Base-by-base conservation (phyloP, 2,113 vertebrate species). In the Gasterosteus nipponicus region DNA sequence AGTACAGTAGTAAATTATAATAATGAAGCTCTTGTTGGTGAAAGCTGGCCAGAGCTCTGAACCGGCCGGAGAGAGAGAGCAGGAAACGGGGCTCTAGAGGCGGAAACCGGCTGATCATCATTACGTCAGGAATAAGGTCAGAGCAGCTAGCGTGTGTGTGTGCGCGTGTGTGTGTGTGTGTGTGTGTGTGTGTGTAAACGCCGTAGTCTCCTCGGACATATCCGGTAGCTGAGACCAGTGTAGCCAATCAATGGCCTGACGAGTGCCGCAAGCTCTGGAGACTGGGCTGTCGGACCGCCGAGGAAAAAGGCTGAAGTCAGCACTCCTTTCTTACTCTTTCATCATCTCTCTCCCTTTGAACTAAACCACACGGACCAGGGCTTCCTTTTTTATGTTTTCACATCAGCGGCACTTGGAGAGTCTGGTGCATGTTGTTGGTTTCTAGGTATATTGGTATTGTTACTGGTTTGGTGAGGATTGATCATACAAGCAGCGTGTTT, bases 221-320 rank as follows among this genome's bases (percentile, higher is more conserved):
- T 85, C 72, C 83, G 75, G 87, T 86, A 64, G 80, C 82, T 76
- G 73, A 73, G 81, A 86, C 85, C 78, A 77, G 59, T 86, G 86
- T 85, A 71, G 39, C 77, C 89, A 89, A 89, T 91, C 87, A 89
- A 80, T 87, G 78, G 76, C 26, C 82, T 87, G 87, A 87, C 73
- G 76, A 89, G 62, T n/a, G 71, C 83, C 79, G 67, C 5, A 72
- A 75, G 77, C 81, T 87, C 82, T 77, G 78, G 87, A 89, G 89
- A 86, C 89, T 26, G 22, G 68, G 46, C 78, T 26, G 73, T 75
- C 72, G 6, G 68, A 72, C 71, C 59, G 68, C 44, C 31, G 16
- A 63, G 33, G 73, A 88, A 89, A 77, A 89, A 78, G 47, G 10
- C 72, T 77, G 73, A 71, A 77, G 82, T 89, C 89, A 90, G 89